Evolutionary conservation across 2,113 vertebrate species (phyloP), one percentile per base, ranked within the genome.

Genomic region (Leptosomus discolor): DNA sequence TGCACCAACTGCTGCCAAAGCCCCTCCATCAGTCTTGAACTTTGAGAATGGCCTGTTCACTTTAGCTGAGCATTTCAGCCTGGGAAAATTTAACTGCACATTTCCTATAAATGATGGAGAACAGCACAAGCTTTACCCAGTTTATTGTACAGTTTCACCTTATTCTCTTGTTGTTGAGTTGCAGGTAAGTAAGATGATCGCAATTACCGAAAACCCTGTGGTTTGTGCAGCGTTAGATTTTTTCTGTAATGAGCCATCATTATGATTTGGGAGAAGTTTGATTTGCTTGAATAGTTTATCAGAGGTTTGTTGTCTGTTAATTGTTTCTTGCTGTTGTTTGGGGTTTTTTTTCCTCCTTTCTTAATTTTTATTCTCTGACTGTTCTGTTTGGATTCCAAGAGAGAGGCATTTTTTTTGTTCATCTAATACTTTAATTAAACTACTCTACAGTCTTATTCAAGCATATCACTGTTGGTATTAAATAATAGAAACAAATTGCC

Each of bases 341-440:
- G 6, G 1, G 29, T 9, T 36, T 17, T 22, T 56, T 69, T 64
- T 27, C 19, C 7, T 53, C 15, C 50, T 64, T 74, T 65, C 60
- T 87, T 80, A 65, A 76, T 96, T 94, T 94, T 91, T 75, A 75
- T 95, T 87, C 84, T 90, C 45, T 90, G 94, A 75, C 50, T 82
- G 30, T 93, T 96, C 74, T 88, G 53, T 87, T 95, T 93, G 61
- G 74, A 95, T 96, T 97, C 45, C 13, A 79, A 93, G 53, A 86
- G 48, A 90, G 74, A 96, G 43, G 11, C 13, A 5, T 88, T 93
- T 91, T 93, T 93, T 91, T 97, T 96, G 83, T 96, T 97, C 95
- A 94, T 94, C 91, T 95, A 97, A 92, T 94, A 77, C 75, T 95
- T 97, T 94, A 97, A 97, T 98, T 96, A 97, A 97, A 91, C 96